Conservation (phyloP, 2,113 vertebrate genomes). For the Nyctibius bracteatus region DNA sequence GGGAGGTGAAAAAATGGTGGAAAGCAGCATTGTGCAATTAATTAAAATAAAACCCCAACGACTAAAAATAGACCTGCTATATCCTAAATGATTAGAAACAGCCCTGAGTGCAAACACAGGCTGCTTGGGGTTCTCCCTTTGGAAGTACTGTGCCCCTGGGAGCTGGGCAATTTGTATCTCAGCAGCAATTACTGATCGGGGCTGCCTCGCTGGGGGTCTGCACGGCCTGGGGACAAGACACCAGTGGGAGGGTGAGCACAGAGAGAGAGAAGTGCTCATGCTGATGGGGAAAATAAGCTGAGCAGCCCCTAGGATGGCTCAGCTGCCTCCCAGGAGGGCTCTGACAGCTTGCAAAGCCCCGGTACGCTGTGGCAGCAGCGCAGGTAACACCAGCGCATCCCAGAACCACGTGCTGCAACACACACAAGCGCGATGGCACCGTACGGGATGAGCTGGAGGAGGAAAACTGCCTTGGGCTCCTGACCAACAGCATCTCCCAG, state of each 20-base stretch:
- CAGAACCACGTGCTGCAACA: not conserved
- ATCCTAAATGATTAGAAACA: constrained; percentile 30
- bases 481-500: not conserved
- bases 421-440: fast-evolving
- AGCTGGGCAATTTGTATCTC: not conserved
- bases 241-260: not conserved
- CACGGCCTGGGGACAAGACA: not conserved
- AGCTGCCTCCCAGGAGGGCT: not conserved
- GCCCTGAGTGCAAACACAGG: not conserved
- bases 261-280: not conserved
- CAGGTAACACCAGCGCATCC: not conserved
- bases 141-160: not conserved
- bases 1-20: not conserved
- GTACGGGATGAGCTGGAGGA: fast-evolving
- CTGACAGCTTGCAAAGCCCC: not conserved
- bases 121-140: not conserved
- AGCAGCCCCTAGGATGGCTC: not conserved
- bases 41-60: not conserved
- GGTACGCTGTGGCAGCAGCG: fast-evolving
- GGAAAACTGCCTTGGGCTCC: not conserved
- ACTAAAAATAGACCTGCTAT: not conserved
- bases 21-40: not conserved
- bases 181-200: not conserved
- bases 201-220: not conserved
- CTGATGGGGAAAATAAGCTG: not conserved